Conservation (phyloP, 2,113 vertebrate genomes). For the Collichthys lucidus region DNA sequence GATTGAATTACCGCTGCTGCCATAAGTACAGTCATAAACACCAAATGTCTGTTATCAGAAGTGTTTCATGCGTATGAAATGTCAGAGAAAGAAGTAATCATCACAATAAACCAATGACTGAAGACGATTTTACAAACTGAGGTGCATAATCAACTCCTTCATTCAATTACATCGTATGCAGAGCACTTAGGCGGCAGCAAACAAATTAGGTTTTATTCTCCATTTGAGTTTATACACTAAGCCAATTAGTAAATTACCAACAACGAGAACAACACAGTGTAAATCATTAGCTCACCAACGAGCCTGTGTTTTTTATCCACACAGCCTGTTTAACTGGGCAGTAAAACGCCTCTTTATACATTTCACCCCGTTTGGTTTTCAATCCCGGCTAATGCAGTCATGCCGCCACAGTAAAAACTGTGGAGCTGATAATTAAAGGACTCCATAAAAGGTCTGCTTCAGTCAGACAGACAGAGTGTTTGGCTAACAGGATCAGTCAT, state of each 20-base stretch:
- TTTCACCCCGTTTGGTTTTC: conserved; percentile 60
- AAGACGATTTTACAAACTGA: not conserved
- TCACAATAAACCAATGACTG: conserved; percentile 11
- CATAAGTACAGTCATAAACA: conserved; percentile 7
- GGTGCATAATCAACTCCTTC: conserved; percentile 24
- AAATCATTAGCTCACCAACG: conserved; percentile 40
- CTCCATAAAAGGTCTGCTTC: conserved; percentile 51
- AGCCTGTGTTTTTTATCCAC: conserved; percentile 38
- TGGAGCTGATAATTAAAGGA: conserved; percentile 62
- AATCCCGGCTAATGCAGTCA: conserved; percentile 53
- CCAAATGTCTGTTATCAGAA: too few species aligned
- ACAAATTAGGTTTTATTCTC: conserved; percentile 46
- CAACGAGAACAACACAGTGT: conserved; percentile 31
- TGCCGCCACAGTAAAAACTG: conserved; percentile 40
- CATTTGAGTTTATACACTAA: conserved; percentile 39
- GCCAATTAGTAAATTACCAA: conserved; percentile 61
- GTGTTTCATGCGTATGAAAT: not conserved
- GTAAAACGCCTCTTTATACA: conserved; percentile 54
- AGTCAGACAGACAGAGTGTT: not conserved
- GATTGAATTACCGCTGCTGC: not conserved
- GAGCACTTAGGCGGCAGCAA: conserved; percentile 27
- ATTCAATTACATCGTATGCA: not conserved
- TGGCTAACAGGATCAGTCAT: conserved; percentile 28
- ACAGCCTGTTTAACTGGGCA: conserved; percentile 57
- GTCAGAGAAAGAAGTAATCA: not conserved